These are phyloP conservation scores for Scolopax mira DNA, from an alignment of 2,113 vertebrate genomes.

Conservation along the genomic window DNA sequence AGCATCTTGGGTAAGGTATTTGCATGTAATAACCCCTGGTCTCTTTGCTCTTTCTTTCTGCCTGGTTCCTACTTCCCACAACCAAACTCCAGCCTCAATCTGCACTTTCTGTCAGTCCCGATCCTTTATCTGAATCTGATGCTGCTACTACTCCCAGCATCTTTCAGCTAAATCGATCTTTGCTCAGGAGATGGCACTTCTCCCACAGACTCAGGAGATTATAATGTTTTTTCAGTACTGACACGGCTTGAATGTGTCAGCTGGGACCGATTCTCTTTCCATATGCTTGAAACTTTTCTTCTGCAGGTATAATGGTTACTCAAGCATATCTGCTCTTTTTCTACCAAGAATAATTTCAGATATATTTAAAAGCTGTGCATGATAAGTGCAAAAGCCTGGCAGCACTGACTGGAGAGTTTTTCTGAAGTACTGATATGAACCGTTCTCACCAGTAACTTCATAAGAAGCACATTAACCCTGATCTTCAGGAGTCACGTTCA, in stretches of 20 bases:
- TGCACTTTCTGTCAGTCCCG: background rate
- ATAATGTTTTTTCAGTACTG: background rate
- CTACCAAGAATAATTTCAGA: background rate
- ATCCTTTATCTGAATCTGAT: background rate
- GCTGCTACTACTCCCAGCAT: background rate
- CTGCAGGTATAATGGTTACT: background rate
- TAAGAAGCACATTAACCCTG: background rate
- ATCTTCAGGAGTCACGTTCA: background rate
- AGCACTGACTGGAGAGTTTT: background rate
- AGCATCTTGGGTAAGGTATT: background rate
- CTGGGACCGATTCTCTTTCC: background rate
- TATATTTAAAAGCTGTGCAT: background rate
- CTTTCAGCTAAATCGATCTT: slow-evolving; percentile 7
- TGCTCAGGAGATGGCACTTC: background rate
- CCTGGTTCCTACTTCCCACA: background rate
- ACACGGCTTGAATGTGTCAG: background rate
- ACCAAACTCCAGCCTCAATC: background rate
- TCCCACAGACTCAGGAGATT: background rate
- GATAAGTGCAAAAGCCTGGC: background rate
- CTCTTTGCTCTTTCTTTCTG: background rate
- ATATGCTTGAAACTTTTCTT: background rate
- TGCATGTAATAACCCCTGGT: background rate
- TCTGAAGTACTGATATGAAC: background rate
- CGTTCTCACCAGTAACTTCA: background rate
- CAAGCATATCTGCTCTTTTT: background rate